Evolutionary conservation across 1,140 invertebrate genomes (phyloP).

Genomic region (Temnothorax curvispinosus): DNA sequence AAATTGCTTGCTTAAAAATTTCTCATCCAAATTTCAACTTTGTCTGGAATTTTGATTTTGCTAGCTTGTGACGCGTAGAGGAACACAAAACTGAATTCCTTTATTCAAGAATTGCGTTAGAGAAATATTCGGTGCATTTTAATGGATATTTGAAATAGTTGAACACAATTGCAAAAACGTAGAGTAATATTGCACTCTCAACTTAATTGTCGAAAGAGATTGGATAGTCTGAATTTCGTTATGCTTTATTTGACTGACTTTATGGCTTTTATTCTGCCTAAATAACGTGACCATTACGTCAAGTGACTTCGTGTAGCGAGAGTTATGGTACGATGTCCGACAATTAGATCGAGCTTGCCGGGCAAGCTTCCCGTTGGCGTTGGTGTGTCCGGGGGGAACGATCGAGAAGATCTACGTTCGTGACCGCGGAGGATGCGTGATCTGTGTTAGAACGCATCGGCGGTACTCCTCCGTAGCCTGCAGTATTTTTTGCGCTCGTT

Average conservation of each 20-base stretch:
- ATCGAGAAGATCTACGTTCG: slow-evolving; percentile 38
- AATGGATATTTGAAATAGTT: not conserved
- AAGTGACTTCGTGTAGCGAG: slow-evolving; percentile 9
- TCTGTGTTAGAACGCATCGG: slow-evolving; percentile 49
- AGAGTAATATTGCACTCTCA: not conserved
- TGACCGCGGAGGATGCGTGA: slow-evolving; percentile 49
- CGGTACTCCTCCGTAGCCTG: not conserved
- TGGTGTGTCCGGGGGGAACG: slow-evolving; percentile 13
- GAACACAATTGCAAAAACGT: not conserved
- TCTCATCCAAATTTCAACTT: not conserved
- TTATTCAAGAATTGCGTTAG: not conserved
- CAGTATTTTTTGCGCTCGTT: slow-evolving; percentile 41
- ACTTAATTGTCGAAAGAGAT: not conserved
- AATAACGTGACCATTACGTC: slow-evolving; percentile 30
- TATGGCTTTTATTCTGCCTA: slow-evolving; percentile 14
- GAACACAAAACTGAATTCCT: not conserved
- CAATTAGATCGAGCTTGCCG: slow-evolving; percentile 45
- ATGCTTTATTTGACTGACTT: slow-evolving; percentile 1
- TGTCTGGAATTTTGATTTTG: not conserved
- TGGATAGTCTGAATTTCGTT: slow-evolving; percentile 16
- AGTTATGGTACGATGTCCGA: slow-evolving; percentile 36
- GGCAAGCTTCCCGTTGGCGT: not conserved
- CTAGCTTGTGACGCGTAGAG: not conserved
- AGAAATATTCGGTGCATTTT: not conserved
- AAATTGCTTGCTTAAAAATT: not conserved